These are phyloP conservation scores for Pangasius sanitwongsei DNA, from an alignment of 2,797 vertebrate species.

Conservation along the genomic window DNA sequence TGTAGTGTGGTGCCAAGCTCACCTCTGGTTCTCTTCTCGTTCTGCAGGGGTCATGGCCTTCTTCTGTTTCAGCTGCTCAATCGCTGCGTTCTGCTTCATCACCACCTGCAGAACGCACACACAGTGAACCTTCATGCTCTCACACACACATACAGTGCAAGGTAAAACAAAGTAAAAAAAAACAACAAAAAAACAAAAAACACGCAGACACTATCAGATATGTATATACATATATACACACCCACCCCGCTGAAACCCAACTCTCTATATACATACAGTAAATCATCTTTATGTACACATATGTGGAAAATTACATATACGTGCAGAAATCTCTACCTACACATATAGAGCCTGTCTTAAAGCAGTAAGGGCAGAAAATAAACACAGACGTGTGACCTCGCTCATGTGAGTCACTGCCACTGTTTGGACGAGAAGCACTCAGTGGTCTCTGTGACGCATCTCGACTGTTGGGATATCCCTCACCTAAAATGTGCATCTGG, in stretches of 20 bases:
- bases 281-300: constrained; percentile 4
- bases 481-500: constrained; percentile 6
- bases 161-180: background rate
- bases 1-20: constrained; percentile 45
- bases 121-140: background rate
- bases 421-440: constrained; percentile 27
- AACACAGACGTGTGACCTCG: constrained; percentile 26
- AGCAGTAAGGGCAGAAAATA: background rate
- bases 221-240: background rate
- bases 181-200: no score
- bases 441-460: constrained; percentile 22
- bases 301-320: background rate
- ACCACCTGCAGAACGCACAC: constrained; percentile 81
- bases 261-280: background rate
- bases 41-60: constrained; percentile 92
- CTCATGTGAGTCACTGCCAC: constrained; percentile 21
- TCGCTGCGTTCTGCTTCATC: constrained; percentile 96
- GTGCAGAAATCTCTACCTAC: background rate
- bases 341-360: constrained; percentile 9
- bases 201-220: background rate
- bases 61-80: constrained; percentile 97
- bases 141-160: background rate
- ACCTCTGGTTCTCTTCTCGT: constrained; percentile 98
- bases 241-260: background rate
- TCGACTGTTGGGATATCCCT: constrained; percentile 34